These are phyloP conservation scores for Malurus leucopterus DNA, from an alignment of 2,797 vertebrate species.

Conservation along the genomic window DNA sequence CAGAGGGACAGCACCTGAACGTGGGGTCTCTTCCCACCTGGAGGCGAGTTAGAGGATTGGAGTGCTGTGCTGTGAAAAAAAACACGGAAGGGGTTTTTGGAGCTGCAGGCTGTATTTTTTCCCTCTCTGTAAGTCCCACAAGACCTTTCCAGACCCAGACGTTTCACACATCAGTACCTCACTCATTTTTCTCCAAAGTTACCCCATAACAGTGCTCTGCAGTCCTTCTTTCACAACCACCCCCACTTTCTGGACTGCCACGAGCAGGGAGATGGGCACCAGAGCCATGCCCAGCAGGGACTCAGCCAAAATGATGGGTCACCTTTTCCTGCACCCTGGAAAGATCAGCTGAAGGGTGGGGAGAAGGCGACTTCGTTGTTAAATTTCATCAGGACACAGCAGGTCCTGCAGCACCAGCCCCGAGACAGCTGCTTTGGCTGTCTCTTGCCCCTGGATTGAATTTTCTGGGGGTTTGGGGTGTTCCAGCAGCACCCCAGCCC, in stretches of 20 bases:
- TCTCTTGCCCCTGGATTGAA: not conserved
- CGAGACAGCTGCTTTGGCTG: rapidly evolving
- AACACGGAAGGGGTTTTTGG: not conserved
- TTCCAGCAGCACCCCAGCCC: not conserved
- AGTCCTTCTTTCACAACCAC: not conserved
- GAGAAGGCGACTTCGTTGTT: not conserved
- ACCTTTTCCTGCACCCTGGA: not conserved
- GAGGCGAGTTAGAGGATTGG: not conserved
- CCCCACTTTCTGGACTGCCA: not conserved
- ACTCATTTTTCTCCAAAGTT: not conserved
- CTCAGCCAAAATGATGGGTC: rapidly evolving
- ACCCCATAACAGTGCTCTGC: rapidly evolving
- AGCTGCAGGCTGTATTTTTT: not conserved
- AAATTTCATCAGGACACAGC: not conserved
- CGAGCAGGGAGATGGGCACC: not conserved
- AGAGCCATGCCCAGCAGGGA: not conserved
- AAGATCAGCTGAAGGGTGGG: not conserved
- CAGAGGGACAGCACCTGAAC: not conserved
- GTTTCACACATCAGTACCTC: not conserved
- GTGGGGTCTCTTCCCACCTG: rapidly evolving
- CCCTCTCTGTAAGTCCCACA: not conserved
- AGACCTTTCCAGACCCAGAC: not conserved
- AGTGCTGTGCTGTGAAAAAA: not conserved
- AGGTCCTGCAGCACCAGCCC: not conserved
- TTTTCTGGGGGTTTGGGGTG: not conserved